Conservation (phyloP, 2,888 invertebrate genomes). For the Choristoneura rosaceana region DNA sequence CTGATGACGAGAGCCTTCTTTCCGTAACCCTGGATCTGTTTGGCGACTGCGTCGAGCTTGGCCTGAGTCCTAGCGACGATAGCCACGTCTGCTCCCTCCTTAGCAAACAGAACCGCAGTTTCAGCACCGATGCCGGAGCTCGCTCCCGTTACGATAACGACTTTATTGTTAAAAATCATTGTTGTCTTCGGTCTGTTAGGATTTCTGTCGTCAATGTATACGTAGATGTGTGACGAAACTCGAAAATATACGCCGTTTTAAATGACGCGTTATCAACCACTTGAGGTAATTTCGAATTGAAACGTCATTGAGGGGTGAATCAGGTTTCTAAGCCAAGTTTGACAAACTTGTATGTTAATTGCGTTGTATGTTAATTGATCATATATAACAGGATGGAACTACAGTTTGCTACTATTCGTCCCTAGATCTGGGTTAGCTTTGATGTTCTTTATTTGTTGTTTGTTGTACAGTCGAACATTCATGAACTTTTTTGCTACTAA, state of each 20-base stretch:
- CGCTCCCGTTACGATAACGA: slow-evolving; percentile 61
- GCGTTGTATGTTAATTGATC: too few relatives aligned
- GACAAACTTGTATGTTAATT: too few relatives aligned
- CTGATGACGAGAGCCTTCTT: slow-evolving; percentile 49
- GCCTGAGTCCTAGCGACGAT: slow-evolving; percentile 55
- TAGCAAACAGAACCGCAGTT: slow-evolving; percentile 56
- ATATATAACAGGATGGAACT: too few relatives aligned
- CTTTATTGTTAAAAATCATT: slow-evolving; percentile 50
- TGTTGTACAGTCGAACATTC: too few relatives aligned
- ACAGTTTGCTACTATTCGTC: too few relatives aligned
- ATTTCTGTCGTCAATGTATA: neutral
- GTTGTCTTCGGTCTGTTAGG: neutral
- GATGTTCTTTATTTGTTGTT: too few relatives aligned
- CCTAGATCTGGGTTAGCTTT: too few relatives aligned
- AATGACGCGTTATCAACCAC: neutral
- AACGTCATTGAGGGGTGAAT: neutral
- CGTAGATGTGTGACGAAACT: neutral
- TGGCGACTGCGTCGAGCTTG: slow-evolving; percentile 50
- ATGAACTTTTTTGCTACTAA: too few relatives aligned
- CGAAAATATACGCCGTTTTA: neutral
- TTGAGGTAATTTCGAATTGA: neutral
- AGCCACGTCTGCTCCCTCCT: slow-evolving; percentile 54
- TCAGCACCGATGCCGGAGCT: slow-evolving; percentile 69
- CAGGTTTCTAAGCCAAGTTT: neutral
- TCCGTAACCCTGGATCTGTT: slow-evolving; percentile 48